A percentile compares a stretch with the other conserved stretches of the same genome.
These are phyloP conservation scores for Myotis daubentonii DNA, from an alignment of 2,797 vertebrate genomes.

Conservation along the genomic window DNA sequence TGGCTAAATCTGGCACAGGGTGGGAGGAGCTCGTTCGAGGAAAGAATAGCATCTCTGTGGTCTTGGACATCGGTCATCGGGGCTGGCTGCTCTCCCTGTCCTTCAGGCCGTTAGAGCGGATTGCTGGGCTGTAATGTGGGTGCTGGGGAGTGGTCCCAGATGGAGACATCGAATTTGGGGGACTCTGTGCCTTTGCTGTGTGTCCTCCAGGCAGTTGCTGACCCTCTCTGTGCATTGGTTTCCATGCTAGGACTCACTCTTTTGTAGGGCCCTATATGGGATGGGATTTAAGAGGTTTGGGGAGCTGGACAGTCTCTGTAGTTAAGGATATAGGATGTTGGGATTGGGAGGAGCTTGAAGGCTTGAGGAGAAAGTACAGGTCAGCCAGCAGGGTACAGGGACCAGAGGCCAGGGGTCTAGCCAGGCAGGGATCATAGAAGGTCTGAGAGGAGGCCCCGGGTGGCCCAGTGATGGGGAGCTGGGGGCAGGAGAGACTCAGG, in stretches of 20 bases:
- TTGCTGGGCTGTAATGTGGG: not conserved
- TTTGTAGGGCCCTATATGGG: not conserved
- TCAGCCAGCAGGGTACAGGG: not conserved
- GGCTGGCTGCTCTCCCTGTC: conserved; percentile 78
- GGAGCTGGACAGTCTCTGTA: not conserved
- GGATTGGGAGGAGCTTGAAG: not conserved
- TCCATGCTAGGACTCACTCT: not conserved
- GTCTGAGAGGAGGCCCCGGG: not conserved
- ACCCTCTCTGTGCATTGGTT: conserved; percentile 34
- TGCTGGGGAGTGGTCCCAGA: not conserved
- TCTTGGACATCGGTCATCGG: conserved; percentile 34
- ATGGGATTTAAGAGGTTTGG: not conserved
- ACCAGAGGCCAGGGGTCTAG: not conserved
- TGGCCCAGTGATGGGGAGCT: not conserved
- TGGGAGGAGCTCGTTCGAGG: conserved; percentile 73
- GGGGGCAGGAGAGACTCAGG: not conserved
- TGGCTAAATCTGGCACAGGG: conserved; percentile 70
- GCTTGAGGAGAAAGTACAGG: not conserved
- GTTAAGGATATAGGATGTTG: not conserved
- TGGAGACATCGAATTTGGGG: not conserved
- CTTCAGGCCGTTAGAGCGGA: conserved; percentile 72
- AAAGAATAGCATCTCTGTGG: conserved; percentile 77
- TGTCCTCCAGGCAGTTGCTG: not conserved
- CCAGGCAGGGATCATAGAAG: too few relatives aligned
- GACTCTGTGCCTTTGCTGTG: not conserved